Evolutionary conservation across 2,113 vertebrate genomes (phyloP), one percentile per base, ranked within the genome.

Genomic region (Uropsilus gracilis): DNA sequence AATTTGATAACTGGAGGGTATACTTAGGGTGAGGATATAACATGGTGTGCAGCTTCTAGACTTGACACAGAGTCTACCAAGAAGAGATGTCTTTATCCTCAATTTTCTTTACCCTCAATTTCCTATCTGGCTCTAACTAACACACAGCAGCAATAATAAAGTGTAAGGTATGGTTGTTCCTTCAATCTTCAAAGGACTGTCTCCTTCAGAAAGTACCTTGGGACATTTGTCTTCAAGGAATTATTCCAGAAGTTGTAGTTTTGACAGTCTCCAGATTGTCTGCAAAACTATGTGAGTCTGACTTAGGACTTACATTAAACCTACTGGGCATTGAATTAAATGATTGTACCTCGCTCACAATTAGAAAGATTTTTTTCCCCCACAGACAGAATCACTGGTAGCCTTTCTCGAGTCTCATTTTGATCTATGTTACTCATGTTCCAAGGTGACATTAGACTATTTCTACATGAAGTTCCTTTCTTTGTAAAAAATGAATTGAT

Each of bases 221-320:
- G 68, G 34, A 68, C 55, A 12, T 66, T 96, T 87, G 32, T 80
- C 46, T 83, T 37, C 30, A 72, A 34, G n/a, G 55, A 85, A 57
- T 53, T n/a, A 68, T 73, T 71, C 66, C 64, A 59, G 24, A 71
- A 81, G n/a, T 76, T 78, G 30, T 48, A 89, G 84, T 61, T 81
- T 94, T 90, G 76, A 89, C 14, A 59, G 8, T 53, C 71, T 92
- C 71, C 30, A 76, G 16, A 48, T 88, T 94, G 95, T 26, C 87
- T 20, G 44, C 64, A 30, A 50, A 93, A 85, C 16, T 44, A 37
- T 61, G 14, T 53, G 42, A 63, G 28, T 73, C 32, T 59, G 46
- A 76, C 48, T 71, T 37, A 71, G 30, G 5, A 28, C n/a, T 89
- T 86, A 53, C 10, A 80, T 50, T 75, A 18, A 46, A 55, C 24